Evolutionary conservation across 2,888 invertebrate genomes (phyloP).

Genomic region (Thalpophila matura): DNA sequence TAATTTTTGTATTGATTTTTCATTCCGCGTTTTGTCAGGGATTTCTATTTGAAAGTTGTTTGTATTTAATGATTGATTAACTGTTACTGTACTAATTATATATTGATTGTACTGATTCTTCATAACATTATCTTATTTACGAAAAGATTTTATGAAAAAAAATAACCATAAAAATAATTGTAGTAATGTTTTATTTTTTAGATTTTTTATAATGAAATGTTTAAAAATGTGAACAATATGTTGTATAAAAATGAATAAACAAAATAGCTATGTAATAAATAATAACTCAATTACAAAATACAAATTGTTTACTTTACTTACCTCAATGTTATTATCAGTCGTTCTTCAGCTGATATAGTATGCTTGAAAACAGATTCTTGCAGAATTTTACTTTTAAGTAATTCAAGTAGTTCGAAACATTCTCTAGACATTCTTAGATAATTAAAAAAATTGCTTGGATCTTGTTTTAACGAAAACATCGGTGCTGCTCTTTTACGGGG

Average conservation of each 20-base stretch:
- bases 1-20: slow-evolving; percentile 11
- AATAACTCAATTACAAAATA: slow-evolving; percentile 1
- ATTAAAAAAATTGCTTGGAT: slow-evolving; percentile 23
- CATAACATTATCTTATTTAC: background rate
- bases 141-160: slow-evolving; percentile 9
- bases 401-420: slow-evolving; percentile 40
- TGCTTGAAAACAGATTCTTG: slow-evolving; percentile 24
- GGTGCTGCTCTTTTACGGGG: slow-evolving; percentile 27
- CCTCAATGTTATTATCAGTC: slow-evolving; percentile 25
- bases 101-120: slow-evolving; percentile 14
- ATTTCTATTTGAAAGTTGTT: slow-evolving; percentile 11
- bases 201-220: too few relatives aligned
- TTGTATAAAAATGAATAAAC: too few relatives aligned
- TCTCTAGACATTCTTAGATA: slow-evolving; percentile 36
- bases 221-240: too few relatives aligned
- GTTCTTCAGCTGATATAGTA: slow-evolving; percentile 26
- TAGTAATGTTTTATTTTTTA: too few relatives aligned
- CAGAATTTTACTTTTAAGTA: slow-evolving; percentile 31
- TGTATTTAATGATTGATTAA: slow-evolving; percentile 13
- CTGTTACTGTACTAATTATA: slow-evolving; percentile 12
- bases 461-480: slow-evolving; percentile 32
- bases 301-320: slow-evolving; percentile 24
- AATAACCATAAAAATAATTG: slow-evolving; percentile 3
- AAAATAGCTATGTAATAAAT: too few relatives aligned
- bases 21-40: slow-evolving; percentile 1